phyloP scores from a whole-genome alignment of 2,797 vertebrate species.

The Dipus sagitta region DNA sequence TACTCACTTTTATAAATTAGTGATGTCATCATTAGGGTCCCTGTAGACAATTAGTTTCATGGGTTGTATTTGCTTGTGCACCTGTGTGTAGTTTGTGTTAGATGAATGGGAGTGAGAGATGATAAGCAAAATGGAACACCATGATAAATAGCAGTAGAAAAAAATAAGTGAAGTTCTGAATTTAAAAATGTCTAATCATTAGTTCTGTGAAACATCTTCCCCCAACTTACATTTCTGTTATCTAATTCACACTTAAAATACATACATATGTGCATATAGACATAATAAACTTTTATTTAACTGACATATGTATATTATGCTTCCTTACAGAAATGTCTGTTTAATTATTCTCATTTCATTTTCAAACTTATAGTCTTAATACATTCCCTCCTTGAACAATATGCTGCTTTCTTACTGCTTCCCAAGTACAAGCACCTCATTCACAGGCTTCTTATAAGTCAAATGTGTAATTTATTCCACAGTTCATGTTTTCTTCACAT shows the following conservation, averaged over 20 bases:
- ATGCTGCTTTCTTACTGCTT: conserved; percentile 66
- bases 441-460: conserved; percentile 67
- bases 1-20: neutral
- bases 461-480: conserved; percentile 71
- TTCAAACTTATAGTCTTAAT: conserved; percentile 58
- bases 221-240: neutral
- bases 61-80: neutral
- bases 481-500: conserved; percentile 68
- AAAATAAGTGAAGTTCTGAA: neutral
- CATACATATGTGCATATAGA: neutral
- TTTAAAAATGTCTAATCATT: conserved; percentile 12
- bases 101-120: neutral
- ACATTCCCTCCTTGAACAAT: conserved; percentile 59
- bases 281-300: conserved; percentile 48
- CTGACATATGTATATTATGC: neutral
- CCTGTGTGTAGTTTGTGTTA: neutral
- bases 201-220: neutral
- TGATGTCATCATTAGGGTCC: neutral
- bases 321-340: conserved; percentile 56
- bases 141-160: conserved; percentile 19
- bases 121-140: neutral
- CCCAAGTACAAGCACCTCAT: conserved; percentile 70
- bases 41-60: neutral
- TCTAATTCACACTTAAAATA: neutral
- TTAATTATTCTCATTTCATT: conserved; percentile 59